phyloP scores from a whole-genome alignment of 2,113 vertebrate genomes.

The Apeltes quadracus region DNA sequence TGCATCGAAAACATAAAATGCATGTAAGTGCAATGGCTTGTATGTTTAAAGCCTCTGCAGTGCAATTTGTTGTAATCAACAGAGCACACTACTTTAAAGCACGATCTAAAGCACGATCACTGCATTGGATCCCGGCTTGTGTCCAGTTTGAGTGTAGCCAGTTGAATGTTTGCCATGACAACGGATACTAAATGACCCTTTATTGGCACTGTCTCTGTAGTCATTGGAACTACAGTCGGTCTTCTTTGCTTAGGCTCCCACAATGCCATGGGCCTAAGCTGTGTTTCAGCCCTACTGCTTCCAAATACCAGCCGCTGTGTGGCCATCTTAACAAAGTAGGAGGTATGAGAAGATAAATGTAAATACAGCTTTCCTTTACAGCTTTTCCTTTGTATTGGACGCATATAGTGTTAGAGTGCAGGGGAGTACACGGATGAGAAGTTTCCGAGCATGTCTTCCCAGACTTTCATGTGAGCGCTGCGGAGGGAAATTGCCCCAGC shows the following conservation, averaged over 20 bases:
- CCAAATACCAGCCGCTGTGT: too few relatives aligned
- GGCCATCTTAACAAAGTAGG: too few relatives aligned
- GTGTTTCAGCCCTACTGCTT: too few relatives aligned
- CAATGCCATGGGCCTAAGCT: too few relatives aligned
- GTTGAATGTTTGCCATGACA: too few relatives aligned
- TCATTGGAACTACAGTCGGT: neutral
- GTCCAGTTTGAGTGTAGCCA: too few relatives aligned
- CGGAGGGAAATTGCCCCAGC: constrained; percentile 84
- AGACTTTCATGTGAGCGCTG: constrained; percentile 86
- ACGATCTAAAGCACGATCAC: neutral
- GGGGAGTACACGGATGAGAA: constrained; percentile 39
- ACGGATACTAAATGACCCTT: too few relatives aligned
- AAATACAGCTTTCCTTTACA: neutral
- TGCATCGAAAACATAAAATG: neutral
- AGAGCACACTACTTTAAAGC: neutral
- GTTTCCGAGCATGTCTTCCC: constrained; percentile 79
- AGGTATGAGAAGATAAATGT: neutral
- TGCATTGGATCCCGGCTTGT: too few relatives aligned
- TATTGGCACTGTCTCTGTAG: neutral
- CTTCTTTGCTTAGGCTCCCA: too few relatives aligned
- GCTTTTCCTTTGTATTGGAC: too few relatives aligned
- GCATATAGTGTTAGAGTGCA: constrained; percentile 35
- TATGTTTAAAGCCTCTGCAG: neutral
- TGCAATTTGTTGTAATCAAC: neutral
- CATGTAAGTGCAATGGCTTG: too few relatives aligned